These are phyloP conservation scores for Tethya wilhelma DNA, from an alignment of 37 sponge, comb jelly and placozoan species.

Conservation along the genomic window DNA sequence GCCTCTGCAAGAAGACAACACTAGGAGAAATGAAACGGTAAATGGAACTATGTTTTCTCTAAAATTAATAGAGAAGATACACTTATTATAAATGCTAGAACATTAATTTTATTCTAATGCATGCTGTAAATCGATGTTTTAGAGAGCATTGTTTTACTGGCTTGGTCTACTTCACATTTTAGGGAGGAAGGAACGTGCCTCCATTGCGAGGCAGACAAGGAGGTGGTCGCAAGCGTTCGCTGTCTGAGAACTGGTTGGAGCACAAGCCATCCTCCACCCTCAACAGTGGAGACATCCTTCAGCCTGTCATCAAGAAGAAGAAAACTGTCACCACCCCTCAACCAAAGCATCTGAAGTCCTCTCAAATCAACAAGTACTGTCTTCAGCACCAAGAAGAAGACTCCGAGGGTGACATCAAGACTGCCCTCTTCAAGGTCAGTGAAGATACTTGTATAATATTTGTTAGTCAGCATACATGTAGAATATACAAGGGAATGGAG, in stretches of 20 bases:
- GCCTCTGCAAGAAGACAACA: neutral
- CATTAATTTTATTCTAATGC: too few species aligned
- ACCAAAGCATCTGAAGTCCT: slow-evolving; percentile 65
- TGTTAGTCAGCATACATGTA: neutral
- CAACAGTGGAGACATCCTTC: slow-evolving; percentile 73
- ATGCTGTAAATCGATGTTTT: too few species aligned
- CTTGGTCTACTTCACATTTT: too few species aligned
- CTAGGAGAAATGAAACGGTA: neutral
- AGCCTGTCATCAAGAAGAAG: slow-evolving; percentile 92
- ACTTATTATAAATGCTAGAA: too few species aligned
- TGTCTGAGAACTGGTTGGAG: slow-evolving; percentile 91
- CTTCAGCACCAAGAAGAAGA: slow-evolving; percentile 86
- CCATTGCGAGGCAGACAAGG: slow-evolving; percentile 13
- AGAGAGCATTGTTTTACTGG: too few species aligned
- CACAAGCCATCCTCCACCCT: slow-evolving; percentile 79
- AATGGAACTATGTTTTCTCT: neutral
- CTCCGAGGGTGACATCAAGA: slow-evolving; percentile 72
- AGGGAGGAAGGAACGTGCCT: too few species aligned
- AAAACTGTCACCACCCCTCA: slow-evolving; percentile 88
- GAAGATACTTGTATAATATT: neutral
- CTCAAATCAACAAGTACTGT: slow-evolving; percentile 56
- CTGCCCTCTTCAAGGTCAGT: slow-evolving; percentile 68
- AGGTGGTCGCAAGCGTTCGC: slow-evolving; percentile 76
- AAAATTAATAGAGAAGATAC: neutral
- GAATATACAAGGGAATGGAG: too few species aligned